Evolutionary conservation across 2,113 vertebrate genomes (phyloP).

Genomic region (Herpetotheres cachinnans): DNA sequence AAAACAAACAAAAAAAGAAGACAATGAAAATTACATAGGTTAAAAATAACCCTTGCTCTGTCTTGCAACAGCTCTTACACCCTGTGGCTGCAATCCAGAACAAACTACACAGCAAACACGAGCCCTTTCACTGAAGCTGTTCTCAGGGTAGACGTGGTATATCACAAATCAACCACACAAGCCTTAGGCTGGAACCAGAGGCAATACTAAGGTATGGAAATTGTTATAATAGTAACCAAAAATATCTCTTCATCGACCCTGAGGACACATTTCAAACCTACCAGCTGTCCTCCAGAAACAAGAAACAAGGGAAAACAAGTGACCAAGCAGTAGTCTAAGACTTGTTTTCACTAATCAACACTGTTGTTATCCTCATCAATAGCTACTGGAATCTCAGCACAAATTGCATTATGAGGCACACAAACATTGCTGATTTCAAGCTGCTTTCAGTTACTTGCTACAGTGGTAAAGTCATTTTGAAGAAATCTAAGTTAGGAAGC

Average conservation of each 20-base stretch:
- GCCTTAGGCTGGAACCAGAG: not conserved
- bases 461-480: not conserved
- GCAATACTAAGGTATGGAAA: not conserved
- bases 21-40: not conserved
- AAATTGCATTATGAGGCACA: constrained; percentile 23
- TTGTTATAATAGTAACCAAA: not conserved
- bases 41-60: not conserved
- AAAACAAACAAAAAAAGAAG: no score
- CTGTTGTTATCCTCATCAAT: constrained; percentile 26
- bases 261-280: not conserved
- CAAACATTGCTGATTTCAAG: constrained; percentile 30
- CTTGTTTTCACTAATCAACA: constrained; percentile 28
- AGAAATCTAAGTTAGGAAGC: not conserved
- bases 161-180: not conserved
- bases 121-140: not conserved
- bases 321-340: not conserved
- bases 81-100: not conserved
- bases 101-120: not conserved
- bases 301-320: not conserved
- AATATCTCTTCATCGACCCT: not conserved
- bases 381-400: not conserved
- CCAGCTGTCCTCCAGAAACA: not conserved
- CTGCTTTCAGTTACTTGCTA: not conserved
- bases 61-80: not conserved
- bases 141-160: not conserved